Base-by-base conservation (phyloP, 2,797 vertebrate species). In the Iguana delicatissima region DNA sequence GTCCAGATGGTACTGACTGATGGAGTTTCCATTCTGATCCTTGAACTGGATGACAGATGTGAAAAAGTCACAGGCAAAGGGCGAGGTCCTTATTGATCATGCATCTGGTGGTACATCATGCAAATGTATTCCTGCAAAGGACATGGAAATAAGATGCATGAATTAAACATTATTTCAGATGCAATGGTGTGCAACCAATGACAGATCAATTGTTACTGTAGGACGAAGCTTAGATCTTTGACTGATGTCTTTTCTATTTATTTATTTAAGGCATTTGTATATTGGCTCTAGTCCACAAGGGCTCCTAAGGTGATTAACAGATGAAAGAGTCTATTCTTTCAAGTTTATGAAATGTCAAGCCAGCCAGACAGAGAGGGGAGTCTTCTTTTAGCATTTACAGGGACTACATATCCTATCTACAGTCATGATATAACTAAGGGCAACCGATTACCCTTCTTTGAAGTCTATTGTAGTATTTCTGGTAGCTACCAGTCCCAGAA, bases 11-110 rank as follows among this genome's bases (percentile, higher is more conserved):
- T 74, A 85, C 24, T 79, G 50, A 85, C 46, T 38, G 82, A 79
- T 79, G 74, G 82, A 85, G 73, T 64, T 64, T 64, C 88, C 74
- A 89, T 84, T 38, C 38, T 79, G 50, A 83, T 79, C 46, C 82
- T 89, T 85, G 59, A 89, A 77, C 82, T 85, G 73, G 32, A 89
- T 67, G 57, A n/a, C 52, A 89, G 80, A 79, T 89, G 46, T 77
- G 59, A 67, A 82, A 73, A 74, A 69, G 86, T 87, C 86, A 82
- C 62, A 89, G 52, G 80, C 14, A 8, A 18, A 26, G 1, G 22
- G 32, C 29, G 72, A n/a, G 69, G 76, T 46, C 38, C 55, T 46
- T 64, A 64, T 89, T 84, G 81, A 84, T 89, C 42, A 76, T 76
- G 13, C 14, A 20, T 83, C 52, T 89, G 38, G 55, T 26, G 50